Evolutionary conservation across 2,888 invertebrate genomes (phyloP).

Genomic region (Chrysolina oricalcia): DNA sequence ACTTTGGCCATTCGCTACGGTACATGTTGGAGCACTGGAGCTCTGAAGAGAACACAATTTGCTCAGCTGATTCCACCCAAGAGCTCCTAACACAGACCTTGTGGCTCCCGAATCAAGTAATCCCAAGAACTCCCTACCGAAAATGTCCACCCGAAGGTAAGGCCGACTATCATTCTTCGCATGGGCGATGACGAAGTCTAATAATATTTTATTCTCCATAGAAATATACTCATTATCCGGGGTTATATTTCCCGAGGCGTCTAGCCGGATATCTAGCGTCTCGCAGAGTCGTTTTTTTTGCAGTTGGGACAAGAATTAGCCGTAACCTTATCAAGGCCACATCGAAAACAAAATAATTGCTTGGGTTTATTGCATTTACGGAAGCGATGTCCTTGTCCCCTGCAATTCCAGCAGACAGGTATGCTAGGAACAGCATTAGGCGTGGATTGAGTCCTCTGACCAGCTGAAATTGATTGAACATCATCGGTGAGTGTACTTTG

Average conservation of each 20-base stretch:
- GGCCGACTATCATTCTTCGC: background rate
- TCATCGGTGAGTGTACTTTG: background rate
- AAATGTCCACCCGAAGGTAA: background rate
- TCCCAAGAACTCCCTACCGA: background rate
- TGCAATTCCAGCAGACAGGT: slow-evolving; percentile 17
- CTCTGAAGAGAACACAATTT: no score
- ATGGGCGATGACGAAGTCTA: background rate
- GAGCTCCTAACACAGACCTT: no score
- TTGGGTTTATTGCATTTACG: slow-evolving; percentile 3
- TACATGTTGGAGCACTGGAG: no score
- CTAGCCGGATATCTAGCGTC: background rate
- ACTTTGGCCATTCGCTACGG: no score
- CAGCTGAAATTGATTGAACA: background rate
- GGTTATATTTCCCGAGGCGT: background rate
- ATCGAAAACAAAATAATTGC: slow-evolving; percentile 11
- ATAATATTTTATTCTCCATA: background rate
- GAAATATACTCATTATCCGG: background rate
- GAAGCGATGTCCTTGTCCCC: slow-evolving; percentile 1
- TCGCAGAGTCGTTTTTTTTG: slow-evolving; percentile 16
- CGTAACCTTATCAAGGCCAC: slow-evolving; percentile 8
- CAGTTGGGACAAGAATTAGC: background rate
- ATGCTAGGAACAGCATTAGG: background rate
- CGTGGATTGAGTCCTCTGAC: background rate
- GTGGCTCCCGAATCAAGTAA: no score
- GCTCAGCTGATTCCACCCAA: no score